Base-by-base conservation (phyloP, 1,140 invertebrate genomes). In the Pygmarrhopalites habei region DNA sequence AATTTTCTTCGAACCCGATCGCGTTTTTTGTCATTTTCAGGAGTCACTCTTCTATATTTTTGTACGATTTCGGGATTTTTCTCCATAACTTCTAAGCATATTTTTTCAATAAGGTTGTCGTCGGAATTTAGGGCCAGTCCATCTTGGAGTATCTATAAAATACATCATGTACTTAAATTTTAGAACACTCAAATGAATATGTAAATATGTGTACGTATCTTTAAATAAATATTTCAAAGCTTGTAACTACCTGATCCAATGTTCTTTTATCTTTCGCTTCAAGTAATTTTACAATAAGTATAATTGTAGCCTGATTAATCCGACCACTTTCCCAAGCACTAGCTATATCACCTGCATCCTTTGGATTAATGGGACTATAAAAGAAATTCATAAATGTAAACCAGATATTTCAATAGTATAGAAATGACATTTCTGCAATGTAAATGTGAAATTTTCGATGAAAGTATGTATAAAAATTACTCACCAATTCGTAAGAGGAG, bases 71-170 rank as follows among this genome's bases (percentile, higher is more conserved):
- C 83, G 25, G 82, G 79, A 78, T 89, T 86, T 65, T 84, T 79
- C 21, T 81, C 68, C 26, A 90, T 74, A 1, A 85, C 75, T 72
- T 81, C 72, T 46, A 75, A 64, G 75, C 87, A 89, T 30, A 84
- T 74, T 68, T 80, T 74, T 44, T 74, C 77, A 58, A 91, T 80
- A 73, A 81, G 76, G 21, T 74, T 67, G 63, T 79, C 73, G 72
- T 88, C 81, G 26, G 73, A 82, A 59, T 89, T 85, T 73, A 85
- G 77, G 41, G 74, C 72, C 82, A 83, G 84, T 62, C 83, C 81
- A 51, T 82, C 76, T 71, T 81, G 71, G 1, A 88, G 76, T 17
- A 90, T 80, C 78, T 86, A 23, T 14, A 47, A 53, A 29, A 32
- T 62, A 1, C 52, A 39, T n/a, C n/a, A n/a, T n/a, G n/a, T n/a